Base-by-base conservation (phyloP, 2,113 vertebrate genomes). In the Megaceryle torquata region DNA sequence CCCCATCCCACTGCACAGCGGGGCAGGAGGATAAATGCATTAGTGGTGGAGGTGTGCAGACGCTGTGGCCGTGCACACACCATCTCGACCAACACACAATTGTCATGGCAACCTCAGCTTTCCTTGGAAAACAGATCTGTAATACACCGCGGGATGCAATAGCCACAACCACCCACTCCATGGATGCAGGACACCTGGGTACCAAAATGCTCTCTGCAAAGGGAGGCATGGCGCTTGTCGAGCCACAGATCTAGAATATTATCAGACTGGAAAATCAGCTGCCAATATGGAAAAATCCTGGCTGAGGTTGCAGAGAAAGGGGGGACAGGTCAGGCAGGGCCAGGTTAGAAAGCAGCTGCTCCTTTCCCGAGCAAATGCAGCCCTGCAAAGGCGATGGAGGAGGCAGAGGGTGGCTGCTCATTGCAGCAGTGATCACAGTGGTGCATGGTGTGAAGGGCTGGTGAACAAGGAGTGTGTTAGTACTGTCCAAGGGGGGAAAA, bases 41-140 rank as follows among this genome's bases (percentile, higher is more conserved):
- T 13, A 7, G 9, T 13, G 59, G 11, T 0, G 1, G 82, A 89
- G 68, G 72, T 76, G 68, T 50, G 79, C 11, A 3, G 72, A 64
- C 81, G 16, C 95, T 67, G 59, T 26, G 50, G 84, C 81, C 81
- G 2, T 37, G 33, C 60, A 75, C 2, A 4, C 74, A 72, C 16
- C 1, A 1, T 76, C 88, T 78, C 0, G 2, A 64, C 44, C 8
- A 0, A 43, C 74, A 85, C 54, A 67, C 35, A 18, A 93, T 92
- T 12, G 93, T 71, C 95, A 96, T 92, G 86, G 88, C 88, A 96
- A 96, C 92, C 81, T 14, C 80, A 71, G 74, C 72, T 79, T 84
- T 90, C 53, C 50, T 43, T 1, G 3, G 85, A 75, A 95, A 93
- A 93, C 76, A 77, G 46, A 82, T 16, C 82, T 5, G 46, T 18